Evolutionary conservation across 2,888 invertebrate genomes (phyloP).

Genomic region (Heterodera filipjevi): DNA sequence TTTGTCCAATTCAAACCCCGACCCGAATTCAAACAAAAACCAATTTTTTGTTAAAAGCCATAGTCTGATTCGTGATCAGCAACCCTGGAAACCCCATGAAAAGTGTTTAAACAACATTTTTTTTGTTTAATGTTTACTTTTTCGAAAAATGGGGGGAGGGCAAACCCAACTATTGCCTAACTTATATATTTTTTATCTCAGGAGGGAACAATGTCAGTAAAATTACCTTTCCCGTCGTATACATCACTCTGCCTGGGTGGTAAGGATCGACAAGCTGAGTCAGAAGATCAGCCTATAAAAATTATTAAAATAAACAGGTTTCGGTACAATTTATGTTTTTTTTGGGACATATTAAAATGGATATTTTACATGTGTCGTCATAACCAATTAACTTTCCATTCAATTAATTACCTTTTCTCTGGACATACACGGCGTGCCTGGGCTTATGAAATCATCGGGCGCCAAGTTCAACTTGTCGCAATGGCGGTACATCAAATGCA

Average conservation of each 20-base stretch:
- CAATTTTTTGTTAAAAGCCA: too few species aligned
- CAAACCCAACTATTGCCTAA: too few species aligned
- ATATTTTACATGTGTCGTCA: too few species aligned
- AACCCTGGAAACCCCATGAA: too few species aligned
- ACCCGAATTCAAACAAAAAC: too few species aligned
- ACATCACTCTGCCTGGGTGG: constrained; percentile 45
- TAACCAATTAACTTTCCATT: not conserved
- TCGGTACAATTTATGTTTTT: not conserved
- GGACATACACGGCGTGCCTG: constrained; percentile 43
- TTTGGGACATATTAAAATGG: not conserved
- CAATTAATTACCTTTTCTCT: constrained; percentile 32
- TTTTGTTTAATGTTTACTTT: too few species aligned
- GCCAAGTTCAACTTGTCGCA: constrained; percentile 45
- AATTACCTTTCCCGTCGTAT: constrained; percentile 44
- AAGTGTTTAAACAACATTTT: too few species aligned
- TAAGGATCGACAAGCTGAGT: constrained; percentile 42
- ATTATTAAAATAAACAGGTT: not conserved
- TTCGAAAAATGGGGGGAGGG: not conserved
- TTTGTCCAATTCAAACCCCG: too few species aligned
- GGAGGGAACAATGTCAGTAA: not conserved
- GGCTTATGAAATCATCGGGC: constrained; percentile 33
- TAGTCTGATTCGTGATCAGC: too few species aligned
- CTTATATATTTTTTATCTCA: too few species aligned
- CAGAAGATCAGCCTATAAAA: constrained; percentile 41
- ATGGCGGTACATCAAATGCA: constrained; percentile 45